These are phyloP conservation scores for Corythucha ciliata DNA, from an alignment of 2,888 invertebrate genomes.

Conservation along the genomic window DNA sequence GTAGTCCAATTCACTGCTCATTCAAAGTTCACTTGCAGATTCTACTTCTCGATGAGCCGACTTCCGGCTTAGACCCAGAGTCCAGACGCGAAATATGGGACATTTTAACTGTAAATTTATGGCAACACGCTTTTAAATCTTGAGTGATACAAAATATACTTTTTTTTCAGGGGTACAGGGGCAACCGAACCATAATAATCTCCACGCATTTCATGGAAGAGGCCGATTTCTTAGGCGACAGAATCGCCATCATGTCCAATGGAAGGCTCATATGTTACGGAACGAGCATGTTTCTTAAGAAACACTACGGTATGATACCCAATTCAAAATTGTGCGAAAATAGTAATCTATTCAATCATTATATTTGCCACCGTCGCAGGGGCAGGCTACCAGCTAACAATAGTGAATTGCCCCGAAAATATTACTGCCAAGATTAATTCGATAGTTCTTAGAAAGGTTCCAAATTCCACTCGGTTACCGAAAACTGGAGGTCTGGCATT, in stretches of 20 bases:
- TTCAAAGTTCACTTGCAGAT: too few relatives aligned
- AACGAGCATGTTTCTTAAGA: conserved; percentile 73
- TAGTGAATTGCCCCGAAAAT: conserved; percentile 44
- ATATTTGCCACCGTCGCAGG: too few relatives aligned
- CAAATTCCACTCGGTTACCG: conserved; percentile 42
- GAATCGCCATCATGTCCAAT: conserved; percentile 74
- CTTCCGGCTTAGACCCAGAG: conserved; percentile 85
- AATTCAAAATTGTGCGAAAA: too few relatives aligned
- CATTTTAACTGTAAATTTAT: conserved; percentile 58
- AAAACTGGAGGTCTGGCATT: too few relatives aligned
- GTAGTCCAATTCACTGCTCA: neutral
- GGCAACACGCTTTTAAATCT: too few relatives aligned
- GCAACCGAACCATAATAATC: conserved; percentile 69
- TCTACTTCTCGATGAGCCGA: conserved; percentile 72
- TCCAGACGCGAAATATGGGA: conserved; percentile 83
- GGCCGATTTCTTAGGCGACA: conserved; percentile 82
- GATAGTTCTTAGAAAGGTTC: conserved; percentile 39
- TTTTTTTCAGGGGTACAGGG: conserved; percentile 48
- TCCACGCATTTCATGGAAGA: conserved; percentile 96
- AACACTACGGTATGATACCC: conserved; percentile 46
- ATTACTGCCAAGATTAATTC: conserved; percentile 29
- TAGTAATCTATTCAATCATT: too few relatives aligned
- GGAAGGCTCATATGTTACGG: conserved; percentile 69
- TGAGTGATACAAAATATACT: too few relatives aligned
- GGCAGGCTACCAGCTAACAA: conserved; percentile 64